These are phyloP conservation scores for Stenurella melanura DNA, from an alignment of 2,888 invertebrate species.

Conservation along the genomic window DNA sequence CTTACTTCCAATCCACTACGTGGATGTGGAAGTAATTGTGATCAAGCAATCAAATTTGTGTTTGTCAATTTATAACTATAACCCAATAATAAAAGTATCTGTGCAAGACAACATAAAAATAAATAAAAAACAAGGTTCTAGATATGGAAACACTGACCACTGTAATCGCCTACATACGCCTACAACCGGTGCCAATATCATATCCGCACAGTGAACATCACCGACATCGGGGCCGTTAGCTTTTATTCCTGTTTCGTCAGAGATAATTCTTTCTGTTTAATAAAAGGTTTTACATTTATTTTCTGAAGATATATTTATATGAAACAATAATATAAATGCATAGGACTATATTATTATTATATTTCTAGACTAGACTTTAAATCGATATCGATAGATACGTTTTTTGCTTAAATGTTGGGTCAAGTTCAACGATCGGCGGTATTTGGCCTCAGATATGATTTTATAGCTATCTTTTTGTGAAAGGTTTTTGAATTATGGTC, in stretches of 20 bases:
- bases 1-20: too few species aligned
- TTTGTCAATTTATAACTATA: not conserved
- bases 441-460: not conserved
- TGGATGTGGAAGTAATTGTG: too few species aligned
- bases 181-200: conserved; percentile 35
- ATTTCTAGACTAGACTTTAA: not conserved
- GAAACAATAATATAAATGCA: too few species aligned
- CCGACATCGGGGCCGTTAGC: conserved; percentile 11
- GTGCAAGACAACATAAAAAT: not conserved
- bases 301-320: not conserved
- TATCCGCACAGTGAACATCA: conserved; percentile 38
- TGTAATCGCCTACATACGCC: conserved; percentile 33
- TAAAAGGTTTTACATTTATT: not conserved
- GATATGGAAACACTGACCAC: conserved; percentile 34
- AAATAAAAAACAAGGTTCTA: conserved; percentile 20
- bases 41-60: too few species aligned
- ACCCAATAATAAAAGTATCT: not conserved
- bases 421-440: not conserved
- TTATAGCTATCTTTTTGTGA: not conserved
- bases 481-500: not conserved
- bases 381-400: not conserved
- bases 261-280: conserved; percentile 9
- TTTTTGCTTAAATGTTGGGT: not conserved
- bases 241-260: conserved; percentile 25
- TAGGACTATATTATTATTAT: too few species aligned